Percentiles rank a stretch among this genome's conserved stretches.
Conservation (phyloP, 1,140 invertebrate species). For the Paraescarpia echinospica region DNA sequence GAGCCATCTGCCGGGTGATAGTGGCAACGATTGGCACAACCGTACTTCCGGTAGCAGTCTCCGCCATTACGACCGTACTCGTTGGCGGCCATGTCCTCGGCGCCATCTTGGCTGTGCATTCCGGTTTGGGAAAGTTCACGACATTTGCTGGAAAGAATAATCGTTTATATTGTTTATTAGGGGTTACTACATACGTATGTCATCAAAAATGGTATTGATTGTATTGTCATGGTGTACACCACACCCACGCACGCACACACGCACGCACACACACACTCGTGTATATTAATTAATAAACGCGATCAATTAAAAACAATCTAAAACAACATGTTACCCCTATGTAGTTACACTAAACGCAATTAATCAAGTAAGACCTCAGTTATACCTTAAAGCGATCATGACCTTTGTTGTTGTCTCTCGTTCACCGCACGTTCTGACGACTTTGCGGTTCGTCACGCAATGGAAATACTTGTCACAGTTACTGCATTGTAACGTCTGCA, state of each 20-base stretch:
- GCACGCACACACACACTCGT: not conserved
- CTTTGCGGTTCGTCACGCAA: not conserved
- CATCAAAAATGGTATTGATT: no score
- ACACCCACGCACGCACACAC: not conserved
- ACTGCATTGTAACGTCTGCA: not conserved
- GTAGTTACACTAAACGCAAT: no score
- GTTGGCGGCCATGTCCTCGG: not conserved
- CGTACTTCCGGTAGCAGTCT: not conserved
- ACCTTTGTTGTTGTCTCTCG: not conserved
- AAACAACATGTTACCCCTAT: no score
- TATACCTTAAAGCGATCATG: not conserved
- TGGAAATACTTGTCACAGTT: slow-evolving; percentile 5
- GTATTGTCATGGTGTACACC: no score
- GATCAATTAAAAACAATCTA: no score
- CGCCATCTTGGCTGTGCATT: not conserved
- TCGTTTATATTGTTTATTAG: no score
- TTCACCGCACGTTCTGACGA: not conserved
- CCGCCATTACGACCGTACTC: not conserved
- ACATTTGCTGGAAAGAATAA: not conserved
- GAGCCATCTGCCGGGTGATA: not conserved
- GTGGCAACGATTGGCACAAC: not conserved
- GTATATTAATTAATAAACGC: no score
- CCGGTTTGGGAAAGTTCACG: not conserved
- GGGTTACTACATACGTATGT: no score
- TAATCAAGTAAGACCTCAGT: not conserved